These are phyloP conservation scores for Lucilia sericata DNA, from an alignment of 1,140 invertebrate species.

Conservation along the genomic window DNA sequence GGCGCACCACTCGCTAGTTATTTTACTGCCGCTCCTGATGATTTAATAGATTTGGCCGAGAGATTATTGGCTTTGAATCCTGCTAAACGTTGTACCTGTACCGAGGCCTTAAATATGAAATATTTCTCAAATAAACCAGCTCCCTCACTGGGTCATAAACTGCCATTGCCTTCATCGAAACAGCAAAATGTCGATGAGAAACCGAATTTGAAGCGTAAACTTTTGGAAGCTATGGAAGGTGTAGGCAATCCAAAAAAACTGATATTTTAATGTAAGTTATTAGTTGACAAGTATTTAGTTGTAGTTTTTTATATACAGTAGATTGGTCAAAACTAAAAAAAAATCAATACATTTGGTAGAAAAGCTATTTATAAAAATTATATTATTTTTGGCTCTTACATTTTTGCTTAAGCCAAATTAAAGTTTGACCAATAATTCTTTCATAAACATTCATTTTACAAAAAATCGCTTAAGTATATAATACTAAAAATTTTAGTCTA, in stretches of 20 bases:
- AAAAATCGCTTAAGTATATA: no score
- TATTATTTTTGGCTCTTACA: no score
- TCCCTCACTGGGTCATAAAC: slow-evolving; percentile 82
- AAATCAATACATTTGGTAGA: no score
- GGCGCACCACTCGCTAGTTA: slow-evolving; percentile 89
- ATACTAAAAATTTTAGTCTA: no score
- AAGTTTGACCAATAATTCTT: no score
- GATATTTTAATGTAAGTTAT: slow-evolving; percentile 17
- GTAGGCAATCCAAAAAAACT: slow-evolving; percentile 48
- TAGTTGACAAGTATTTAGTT: not conserved
- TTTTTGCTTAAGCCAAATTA: no score
- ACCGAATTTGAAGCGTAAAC: slow-evolving; percentile 49
- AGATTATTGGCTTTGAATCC: slow-evolving; percentile 89
- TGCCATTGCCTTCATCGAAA: slow-evolving; percentile 78
- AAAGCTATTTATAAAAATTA: no score
- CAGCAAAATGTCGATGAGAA: slow-evolving; percentile 47
- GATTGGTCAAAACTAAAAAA: no score
- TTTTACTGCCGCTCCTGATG: slow-evolving; percentile 95
- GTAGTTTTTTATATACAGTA: no score
- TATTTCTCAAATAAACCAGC: slow-evolving; percentile 92
- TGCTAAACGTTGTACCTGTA: slow-evolving; percentile 83
- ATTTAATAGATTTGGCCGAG: slow-evolving; percentile 88
- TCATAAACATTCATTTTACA: no score
- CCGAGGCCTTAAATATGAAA: slow-evolving; percentile 83
- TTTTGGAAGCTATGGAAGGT: slow-evolving; percentile 49